phyloP scores from a whole-genome alignment of 2,797 vertebrate genomes.

The Myotis planiceps region DNA sequence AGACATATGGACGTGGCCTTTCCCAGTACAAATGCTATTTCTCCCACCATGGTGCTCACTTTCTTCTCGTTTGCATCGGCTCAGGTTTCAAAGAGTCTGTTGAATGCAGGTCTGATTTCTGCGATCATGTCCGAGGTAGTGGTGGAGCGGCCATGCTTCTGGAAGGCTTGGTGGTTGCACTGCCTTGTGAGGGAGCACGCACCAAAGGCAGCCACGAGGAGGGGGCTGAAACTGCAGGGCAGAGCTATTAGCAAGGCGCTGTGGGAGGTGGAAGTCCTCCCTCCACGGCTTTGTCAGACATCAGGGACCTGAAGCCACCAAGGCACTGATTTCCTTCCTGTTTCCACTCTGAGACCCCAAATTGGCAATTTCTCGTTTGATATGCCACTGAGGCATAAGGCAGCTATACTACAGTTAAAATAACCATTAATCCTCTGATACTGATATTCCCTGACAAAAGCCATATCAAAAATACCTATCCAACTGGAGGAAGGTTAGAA shows the following conservation, averaged over 20 bases:
- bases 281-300: neutral
- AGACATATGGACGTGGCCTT: neutral
- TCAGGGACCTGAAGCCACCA: neutral
- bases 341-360: neutral
- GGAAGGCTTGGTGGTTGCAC: constrained; percentile 96
- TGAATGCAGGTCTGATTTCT: constrained; percentile 95
- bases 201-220: constrained; percentile 94
- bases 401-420: neutral
- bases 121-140: constrained; percentile 97
- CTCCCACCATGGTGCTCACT: accelerated
- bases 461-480: too few species aligned
- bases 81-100: constrained; percentile 95
- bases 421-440: neutral
- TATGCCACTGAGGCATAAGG: neutral
- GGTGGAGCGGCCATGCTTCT: constrained; percentile 93
- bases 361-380: neutral
- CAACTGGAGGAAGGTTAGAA: neutral
- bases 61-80: neutral
- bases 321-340: neutral
- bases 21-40: neutral
- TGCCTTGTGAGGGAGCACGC: constrained; percentile 95
- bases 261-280: neutral
- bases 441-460: neutral
- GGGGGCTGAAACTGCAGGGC: constrained; percentile 91
- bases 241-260: neutral